Evolutionary conservation across 1,140 invertebrate species (phyloP), one percentile per base, ranked within the genome.

Genomic region (Drosophila orena): DNA sequence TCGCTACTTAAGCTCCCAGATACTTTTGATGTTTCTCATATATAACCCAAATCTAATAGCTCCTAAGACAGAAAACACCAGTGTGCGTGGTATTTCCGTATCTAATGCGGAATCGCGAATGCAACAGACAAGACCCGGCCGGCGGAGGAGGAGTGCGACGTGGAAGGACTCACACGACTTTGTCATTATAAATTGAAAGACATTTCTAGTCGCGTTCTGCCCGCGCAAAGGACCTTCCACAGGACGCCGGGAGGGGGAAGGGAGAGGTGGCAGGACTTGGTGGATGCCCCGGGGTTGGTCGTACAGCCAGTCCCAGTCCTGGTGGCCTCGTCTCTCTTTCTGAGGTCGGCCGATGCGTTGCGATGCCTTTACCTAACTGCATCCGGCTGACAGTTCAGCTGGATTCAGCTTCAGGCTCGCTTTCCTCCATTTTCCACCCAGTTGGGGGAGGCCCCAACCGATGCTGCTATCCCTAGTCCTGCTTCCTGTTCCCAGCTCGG

Each of bases 181-280:
- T 81, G 76, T 84, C 79, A 89, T 89, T 89, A 89, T 84, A 89
- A 84, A 80, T 89, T 89, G 85, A 89, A 88, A 88, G 84, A 89
- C 80, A 84, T 83, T 89, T 64, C 68, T 69, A 78, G 81, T 70
- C 68, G 66, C 66, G 64, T 49, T 30, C 64, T 44, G 55, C 59
- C 69, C 76, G 46, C 44, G 49, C 37, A 61, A 55, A 65, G 77
- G 64, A 64, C 69, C 42, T 73, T 17, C 20, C 22, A 6, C 22
- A 6, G 17, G 24, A 17, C n/a, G 7, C 17, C 10, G 20, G 15
- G 17, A 35, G 37, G 14, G 27, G 3, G 30, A 17, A n/a, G 6
- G 14, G 37, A 0, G 37, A 37, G 4, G 8, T 30, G 27, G 27
- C 14, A 37, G 12, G 38, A 30, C n/a, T 15, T 30, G 24, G 7